Base-by-base conservation (phyloP, 2,113 vertebrate genomes). In the Strix uralensis region DNA sequence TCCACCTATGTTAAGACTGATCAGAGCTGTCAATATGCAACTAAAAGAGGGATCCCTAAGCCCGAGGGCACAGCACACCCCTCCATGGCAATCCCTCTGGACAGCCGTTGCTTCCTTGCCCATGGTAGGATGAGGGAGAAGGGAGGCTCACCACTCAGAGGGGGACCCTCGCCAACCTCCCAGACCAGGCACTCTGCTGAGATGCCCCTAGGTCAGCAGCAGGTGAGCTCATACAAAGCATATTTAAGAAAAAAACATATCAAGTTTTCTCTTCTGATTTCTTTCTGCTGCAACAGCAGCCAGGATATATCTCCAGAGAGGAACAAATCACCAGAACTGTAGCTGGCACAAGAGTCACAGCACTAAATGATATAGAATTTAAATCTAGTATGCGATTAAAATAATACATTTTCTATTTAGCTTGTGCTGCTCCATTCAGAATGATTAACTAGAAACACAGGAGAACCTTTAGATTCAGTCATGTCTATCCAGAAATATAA, bases 151-250 rank as follows among this genome's bases (percentile, higher is more conserved):
- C 59, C 55, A 57, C 29, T 15, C 22, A 3, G 59, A 27, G 7
- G 5, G 9, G 19, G 8, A 27, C n/a, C 15, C 26, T 79, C 40
- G 25, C 32, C 27, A 36, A 92, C 73, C 92, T 98, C 97, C 98
- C 97, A 98, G 98, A 96, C 22, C 21, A 62, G 38, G 9, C 2
- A 2, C 21, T 75, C 44, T 59, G 36, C 29, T 44, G 70, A 92
- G 51, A 55, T 74, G 87, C 70, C 95, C 97, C 96, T 84, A 89
- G 96, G 96, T 96, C 58, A 91, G 78, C 58, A 92, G 51, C 66
- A 92, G 81, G 78, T 58, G 74, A 89, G 36, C 30, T 72, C 59
- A 85, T 44, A 80, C 32, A 59, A n/a, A 7, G 49, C 71, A 81
- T 38, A 52, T 66, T 72, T 27, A 61, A 34, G 46, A 73, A 62